Percentiles rank a stretch among this genome's conserved stretches.
Conservation (phyloP, 2,113 vertebrate genomes). For the Trematomus loennbergii region DNA sequence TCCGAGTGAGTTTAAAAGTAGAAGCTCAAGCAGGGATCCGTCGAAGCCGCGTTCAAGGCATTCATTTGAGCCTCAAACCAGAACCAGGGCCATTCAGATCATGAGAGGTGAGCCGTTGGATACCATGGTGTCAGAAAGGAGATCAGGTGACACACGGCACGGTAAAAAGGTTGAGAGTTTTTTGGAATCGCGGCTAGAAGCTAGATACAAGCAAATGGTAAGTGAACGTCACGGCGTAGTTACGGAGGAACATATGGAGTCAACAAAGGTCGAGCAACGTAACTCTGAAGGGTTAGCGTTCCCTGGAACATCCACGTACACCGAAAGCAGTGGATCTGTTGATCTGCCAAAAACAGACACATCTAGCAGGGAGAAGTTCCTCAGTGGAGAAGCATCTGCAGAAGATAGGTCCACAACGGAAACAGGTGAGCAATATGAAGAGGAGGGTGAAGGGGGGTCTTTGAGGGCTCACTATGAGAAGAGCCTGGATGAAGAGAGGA, state of each 20-base stretch:
- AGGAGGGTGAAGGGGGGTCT: conserved; percentile 43
- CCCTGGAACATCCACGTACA: conserved; percentile 20
- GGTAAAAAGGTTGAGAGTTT: conserved; percentile 30
- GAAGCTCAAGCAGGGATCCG: conserved; percentile 54
- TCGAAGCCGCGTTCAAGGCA: conserved; percentile 66
- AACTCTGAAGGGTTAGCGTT: conserved; percentile 45
- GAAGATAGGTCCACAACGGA: conserved; percentile 18
- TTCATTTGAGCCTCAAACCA: conserved; percentile 83
- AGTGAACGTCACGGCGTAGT: conserved; percentile 31
- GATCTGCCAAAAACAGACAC: conserved; percentile 43
- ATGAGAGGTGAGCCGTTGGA: conserved; percentile 78
- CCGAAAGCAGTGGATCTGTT: conserved; percentile 51
- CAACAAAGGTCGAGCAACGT: not conserved
- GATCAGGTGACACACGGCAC: not conserved
- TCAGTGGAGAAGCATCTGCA: conserved; percentile 39
- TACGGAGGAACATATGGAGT: conserved; percentile 39
- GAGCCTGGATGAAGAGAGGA: conserved; percentile 73
- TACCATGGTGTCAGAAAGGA: conserved; percentile 24
- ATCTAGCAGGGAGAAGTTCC: conserved; percentile 55
- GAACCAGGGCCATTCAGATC: conserved; percentile 78
- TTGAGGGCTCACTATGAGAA: conserved; percentile 73
- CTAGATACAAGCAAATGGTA: conserved; percentile 36
- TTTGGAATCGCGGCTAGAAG: conserved; percentile 42
- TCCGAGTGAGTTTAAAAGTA: conserved; percentile 59
- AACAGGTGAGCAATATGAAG: conserved; percentile 38